Conservation (phyloP, 2,888 invertebrate genomes). For the Hirtodrosophila cameraria region DNA sequence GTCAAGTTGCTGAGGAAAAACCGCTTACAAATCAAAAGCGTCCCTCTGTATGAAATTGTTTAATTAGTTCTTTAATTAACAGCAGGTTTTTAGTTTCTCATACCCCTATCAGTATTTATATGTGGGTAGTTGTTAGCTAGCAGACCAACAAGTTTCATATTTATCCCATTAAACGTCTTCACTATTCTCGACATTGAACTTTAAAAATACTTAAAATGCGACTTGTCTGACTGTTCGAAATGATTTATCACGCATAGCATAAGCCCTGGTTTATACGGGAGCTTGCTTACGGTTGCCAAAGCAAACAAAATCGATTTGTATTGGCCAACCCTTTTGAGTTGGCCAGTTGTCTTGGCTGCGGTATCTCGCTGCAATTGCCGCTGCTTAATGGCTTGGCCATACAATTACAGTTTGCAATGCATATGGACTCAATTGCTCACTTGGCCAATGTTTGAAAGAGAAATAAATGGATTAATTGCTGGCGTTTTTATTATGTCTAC, state of each 20-base stretch:
- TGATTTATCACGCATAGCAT: constrained; percentile 50
- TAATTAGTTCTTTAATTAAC: constrained; percentile 12
- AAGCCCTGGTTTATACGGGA: constrained; percentile 36
- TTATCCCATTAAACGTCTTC: constrained; percentile 5
- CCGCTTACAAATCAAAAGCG: too few species aligned
- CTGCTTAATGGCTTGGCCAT: constrained; percentile 16
- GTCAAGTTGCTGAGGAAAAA: too few species aligned
- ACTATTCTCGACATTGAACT: constrained; percentile 51
- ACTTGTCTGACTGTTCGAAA: constrained; percentile 28
- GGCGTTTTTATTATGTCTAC: constrained; percentile 27
- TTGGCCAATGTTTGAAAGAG: constrained; percentile 60
- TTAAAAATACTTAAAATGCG: constrained; percentile 30
- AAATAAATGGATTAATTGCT: constrained; percentile 65
- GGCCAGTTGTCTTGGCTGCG: constrained; percentile 7
- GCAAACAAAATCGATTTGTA: constrained; percentile 25
- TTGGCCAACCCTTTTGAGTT: constrained; percentile 41
- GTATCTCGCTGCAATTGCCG: constrained; percentile 8
- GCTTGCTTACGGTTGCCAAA: not conserved
- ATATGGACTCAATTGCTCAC: constrained; percentile 24
- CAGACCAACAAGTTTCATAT: constrained; percentile 17
- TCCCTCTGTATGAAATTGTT: too few species aligned
- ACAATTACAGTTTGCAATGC: constrained; percentile 40
- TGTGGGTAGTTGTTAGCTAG: constrained; percentile 14
- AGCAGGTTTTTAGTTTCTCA: not conserved
- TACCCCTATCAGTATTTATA: not conserved